phyloP scores from a whole-genome alignment of 2,797 vertebrate genomes.

The Pipistrellus pipistrellus region DNA sequence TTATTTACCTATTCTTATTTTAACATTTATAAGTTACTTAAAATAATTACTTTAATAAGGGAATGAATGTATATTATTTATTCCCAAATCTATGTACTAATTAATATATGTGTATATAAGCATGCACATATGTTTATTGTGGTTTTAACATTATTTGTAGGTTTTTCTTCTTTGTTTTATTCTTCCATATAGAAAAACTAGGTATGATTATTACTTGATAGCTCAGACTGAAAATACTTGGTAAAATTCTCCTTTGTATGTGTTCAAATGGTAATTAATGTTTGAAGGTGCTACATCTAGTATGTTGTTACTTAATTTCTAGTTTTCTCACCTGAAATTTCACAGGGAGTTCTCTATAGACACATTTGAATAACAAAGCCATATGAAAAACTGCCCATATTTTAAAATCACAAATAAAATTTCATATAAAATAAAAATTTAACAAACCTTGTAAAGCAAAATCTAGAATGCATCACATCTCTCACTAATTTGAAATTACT shows the following conservation, averaged over 20 bases:
- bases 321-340: not conserved
- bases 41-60: not conserved
- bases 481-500: not conserved
- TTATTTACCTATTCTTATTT: not conserved
- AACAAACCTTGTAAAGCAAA: not conserved
- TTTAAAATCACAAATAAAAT: not conserved
- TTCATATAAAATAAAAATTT: not conserved
- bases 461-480: not conserved
- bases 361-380: not conserved
- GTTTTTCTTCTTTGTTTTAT: not conserved
- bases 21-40: not conserved
- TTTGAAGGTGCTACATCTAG: not conserved
- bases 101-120: too few relatives aligned
- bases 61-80: not conserved
- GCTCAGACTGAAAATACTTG: not conserved
- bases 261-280: not conserved
- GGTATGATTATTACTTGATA: not conserved
- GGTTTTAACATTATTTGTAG: not conserved
- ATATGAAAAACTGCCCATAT: not conserved
- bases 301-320: not conserved
- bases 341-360: not conserved
- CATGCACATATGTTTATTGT: not conserved
- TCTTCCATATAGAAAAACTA: not conserved
- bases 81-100: not conserved
- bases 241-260: not conserved